phyloP scores from a whole-genome alignment of 1,140 invertebrate species.

The Archivesica marissinica region DNA sequence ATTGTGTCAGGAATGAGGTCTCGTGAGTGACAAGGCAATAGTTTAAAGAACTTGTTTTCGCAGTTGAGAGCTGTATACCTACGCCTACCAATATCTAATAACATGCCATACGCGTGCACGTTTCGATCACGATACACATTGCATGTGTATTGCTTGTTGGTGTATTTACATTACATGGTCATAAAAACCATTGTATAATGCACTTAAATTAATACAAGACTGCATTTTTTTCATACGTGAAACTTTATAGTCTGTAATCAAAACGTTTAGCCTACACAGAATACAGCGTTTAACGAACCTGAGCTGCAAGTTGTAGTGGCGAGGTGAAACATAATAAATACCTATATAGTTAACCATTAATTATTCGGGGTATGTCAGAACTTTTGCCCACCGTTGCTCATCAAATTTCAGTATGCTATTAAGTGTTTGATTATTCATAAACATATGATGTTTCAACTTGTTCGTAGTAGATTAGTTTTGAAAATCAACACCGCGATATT shows the following conservation, averaged over 20 bases:
- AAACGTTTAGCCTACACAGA: neutral
- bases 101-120: too few species aligned
- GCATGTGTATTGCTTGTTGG: too few species aligned
- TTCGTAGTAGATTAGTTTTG: neutral
- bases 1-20: too few species aligned
- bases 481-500: neutral
- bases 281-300: constrained; percentile 26
- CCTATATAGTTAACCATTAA: constrained; percentile 13
- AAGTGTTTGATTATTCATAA: neutral
- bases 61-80: too few species aligned
- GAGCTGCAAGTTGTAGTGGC: neutral
- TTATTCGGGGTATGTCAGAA: constrained; percentile 17
- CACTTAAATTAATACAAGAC: neutral
- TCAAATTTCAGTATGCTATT: constrained; percentile 7
- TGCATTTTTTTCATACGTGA: neutral
- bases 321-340: constrained; percentile 37
- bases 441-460: neutral
- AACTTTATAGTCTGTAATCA: constrained; percentile 39
- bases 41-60: too few species aligned
- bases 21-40: too few species aligned
- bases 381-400: neutral
- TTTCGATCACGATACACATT: too few species aligned
- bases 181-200: neutral
- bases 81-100: too few species aligned
- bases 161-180: neutral